Evolutionary conservation across 1,140 invertebrate species (phyloP).

Genomic region (Orchestia grillus): DNA sequence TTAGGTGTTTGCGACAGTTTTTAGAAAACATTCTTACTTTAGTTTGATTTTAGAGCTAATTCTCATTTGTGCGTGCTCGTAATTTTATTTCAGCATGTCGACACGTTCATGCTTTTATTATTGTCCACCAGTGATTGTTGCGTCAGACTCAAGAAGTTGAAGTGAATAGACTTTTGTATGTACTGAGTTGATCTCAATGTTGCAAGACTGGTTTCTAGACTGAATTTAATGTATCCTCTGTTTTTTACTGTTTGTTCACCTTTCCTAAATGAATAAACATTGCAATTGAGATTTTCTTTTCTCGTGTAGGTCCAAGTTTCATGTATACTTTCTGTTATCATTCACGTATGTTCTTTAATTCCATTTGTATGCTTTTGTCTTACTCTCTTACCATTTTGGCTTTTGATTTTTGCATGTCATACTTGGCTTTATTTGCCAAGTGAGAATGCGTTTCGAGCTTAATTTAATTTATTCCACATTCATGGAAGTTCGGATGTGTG

Average conservation of each 20-base stretch:
- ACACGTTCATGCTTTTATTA: not conserved
- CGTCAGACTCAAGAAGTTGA: not conserved
- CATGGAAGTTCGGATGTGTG: not conserved
- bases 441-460: too few relatives aligned
- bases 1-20: not conserved
- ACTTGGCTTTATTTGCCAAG: conserved; percentile 56
- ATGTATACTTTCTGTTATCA: not conserved
- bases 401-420: conserved; percentile 55
- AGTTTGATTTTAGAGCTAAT: not conserved
- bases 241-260: not conserved
- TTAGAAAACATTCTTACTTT: not conserved
- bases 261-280: not conserved
- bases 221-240: not conserved
- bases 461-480: not conserved
- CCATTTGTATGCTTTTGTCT: not conserved
- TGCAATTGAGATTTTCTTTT: not conserved
- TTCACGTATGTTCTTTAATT: not conserved
- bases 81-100: not conserved
- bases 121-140: not conserved
- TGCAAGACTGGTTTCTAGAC: not conserved
- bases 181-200: not conserved
- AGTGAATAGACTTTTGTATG: too few relatives aligned
- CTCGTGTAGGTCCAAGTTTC: not conserved
- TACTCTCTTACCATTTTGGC: not conserved
- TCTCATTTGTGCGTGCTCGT: not conserved